A percentile compares a stretch with the other conserved stretches of the same genome.
phyloP scores from a whole-genome alignment of 2,113 vertebrate species.

The Dasyornis broadbenti region DNA sequence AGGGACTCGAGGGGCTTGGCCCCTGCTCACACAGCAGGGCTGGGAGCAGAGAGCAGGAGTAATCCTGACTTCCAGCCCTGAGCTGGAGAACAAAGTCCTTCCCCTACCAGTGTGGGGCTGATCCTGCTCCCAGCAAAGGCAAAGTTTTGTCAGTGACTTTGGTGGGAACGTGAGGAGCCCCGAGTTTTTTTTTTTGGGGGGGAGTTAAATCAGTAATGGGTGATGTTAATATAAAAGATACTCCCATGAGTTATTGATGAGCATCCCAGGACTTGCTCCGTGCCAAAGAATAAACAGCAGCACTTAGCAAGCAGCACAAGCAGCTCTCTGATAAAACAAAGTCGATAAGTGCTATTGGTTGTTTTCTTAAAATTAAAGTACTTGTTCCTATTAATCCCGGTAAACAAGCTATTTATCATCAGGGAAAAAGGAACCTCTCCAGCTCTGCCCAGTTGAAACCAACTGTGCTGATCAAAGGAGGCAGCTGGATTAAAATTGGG shows the following conservation, averaged over 20 bases:
- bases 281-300: not conserved
- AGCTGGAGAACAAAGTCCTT: not conserved
- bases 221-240: not conserved
- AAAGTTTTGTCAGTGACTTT: not conserved
- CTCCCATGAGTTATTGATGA: not conserved
- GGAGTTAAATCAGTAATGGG: not conserved
- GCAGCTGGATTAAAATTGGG: not conserved
- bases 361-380: not conserved
- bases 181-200: not conserved
- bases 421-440: not conserved
- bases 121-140: not conserved
- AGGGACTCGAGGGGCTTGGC: not conserved
- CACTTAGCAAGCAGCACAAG: not conserved
- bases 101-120: not conserved
- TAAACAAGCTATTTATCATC: not conserved
- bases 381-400: not conserved
- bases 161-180: not conserved
- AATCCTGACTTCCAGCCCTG: not conserved
- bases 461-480: not conserved
- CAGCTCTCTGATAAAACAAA: not conserved
- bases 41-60: not conserved
- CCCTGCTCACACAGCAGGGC: not conserved
- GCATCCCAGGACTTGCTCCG: not conserved
- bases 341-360: not conserved
- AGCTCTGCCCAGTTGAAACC: constrained; percentile 18